A percentile compares a stretch with the other conserved stretches of the same genome.
Evolutionary conservation across 2,888 invertebrate species (phyloP).

Genomic region (Seladonia tumulorum): DNA sequence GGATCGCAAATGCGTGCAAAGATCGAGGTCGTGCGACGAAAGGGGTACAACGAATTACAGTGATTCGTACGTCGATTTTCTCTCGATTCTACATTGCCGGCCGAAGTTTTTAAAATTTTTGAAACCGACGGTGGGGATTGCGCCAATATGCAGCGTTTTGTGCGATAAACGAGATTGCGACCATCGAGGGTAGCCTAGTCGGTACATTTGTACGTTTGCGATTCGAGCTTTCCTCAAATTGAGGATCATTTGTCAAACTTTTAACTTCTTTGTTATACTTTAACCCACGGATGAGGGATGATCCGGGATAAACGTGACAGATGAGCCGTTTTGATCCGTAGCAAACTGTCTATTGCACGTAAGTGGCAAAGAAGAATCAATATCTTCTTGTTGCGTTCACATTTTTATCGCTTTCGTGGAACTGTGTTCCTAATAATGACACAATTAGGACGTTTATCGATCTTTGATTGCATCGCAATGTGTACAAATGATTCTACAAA

Average conservation of each 20-base stretch:
- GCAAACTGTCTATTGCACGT: neutral
- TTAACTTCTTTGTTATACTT: neutral
- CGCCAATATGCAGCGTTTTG: too few relatives aligned
- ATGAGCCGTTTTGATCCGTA: neutral
- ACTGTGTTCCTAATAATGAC: neutral
- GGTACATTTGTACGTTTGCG: neutral
- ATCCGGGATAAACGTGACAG: neutral
- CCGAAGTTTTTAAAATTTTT: neutral
- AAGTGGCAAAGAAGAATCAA: neutral
- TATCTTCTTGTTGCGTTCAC: neutral
- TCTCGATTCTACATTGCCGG: neutral
- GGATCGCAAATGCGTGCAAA: neutral
- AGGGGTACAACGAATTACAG: neutral
- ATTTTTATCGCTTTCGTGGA: neutral
- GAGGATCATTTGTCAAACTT: neutral
- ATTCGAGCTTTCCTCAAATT: neutral
- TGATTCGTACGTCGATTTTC: neutral
- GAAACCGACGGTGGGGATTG: neutral
- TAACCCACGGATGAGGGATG: constrained; percentile 1
- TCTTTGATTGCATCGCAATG: neutral
- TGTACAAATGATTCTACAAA: neutral
- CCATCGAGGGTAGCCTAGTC: neutral
- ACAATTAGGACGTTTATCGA: neutral
- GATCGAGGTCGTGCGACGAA: neutral
- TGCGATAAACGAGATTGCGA: neutral